Conservation (phyloP, 2,113 vertebrate genomes). For the Lipotes vexillifer region DNA sequence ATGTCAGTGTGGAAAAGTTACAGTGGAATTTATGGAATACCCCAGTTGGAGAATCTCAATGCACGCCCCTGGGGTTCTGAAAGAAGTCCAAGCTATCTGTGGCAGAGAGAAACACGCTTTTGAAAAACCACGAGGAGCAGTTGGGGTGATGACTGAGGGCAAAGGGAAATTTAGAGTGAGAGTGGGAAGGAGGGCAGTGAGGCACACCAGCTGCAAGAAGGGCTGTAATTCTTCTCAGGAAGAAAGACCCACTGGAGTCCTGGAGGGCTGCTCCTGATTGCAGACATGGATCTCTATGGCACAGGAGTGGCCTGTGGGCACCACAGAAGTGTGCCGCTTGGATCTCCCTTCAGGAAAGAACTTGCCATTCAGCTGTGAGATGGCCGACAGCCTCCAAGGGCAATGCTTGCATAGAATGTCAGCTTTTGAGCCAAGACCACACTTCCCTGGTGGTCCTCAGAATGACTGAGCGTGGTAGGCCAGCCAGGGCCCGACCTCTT, state of each 20-base stretch:
- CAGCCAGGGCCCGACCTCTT: background rate
- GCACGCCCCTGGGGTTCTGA: background rate
- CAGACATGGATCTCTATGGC: background rate
- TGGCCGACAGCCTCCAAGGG: background rate
- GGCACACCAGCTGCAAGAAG: background rate
- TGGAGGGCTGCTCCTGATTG: background rate
- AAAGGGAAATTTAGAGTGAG: background rate
- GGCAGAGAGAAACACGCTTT: background rate
- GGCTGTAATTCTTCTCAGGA: background rate
- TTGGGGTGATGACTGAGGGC: background rate
- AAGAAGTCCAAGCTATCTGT: background rate
- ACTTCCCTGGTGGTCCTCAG: background rate
- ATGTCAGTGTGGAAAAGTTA: background rate
- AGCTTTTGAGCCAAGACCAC: background rate
- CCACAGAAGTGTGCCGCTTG: background rate
- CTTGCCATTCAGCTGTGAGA: background rate
- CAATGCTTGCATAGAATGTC: background rate
- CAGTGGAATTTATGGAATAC: background rate
- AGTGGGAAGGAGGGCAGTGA: background rate
- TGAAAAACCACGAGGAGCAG: background rate
- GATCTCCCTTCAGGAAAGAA: background rate
- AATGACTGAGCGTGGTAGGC: background rate
- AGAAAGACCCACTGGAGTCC: background rate
- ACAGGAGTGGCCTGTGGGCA: accelerated
- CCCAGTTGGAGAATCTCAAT: background rate